Conservation (phyloP, 1,140 invertebrate species). For the Steinernema feltiae region DNA sequence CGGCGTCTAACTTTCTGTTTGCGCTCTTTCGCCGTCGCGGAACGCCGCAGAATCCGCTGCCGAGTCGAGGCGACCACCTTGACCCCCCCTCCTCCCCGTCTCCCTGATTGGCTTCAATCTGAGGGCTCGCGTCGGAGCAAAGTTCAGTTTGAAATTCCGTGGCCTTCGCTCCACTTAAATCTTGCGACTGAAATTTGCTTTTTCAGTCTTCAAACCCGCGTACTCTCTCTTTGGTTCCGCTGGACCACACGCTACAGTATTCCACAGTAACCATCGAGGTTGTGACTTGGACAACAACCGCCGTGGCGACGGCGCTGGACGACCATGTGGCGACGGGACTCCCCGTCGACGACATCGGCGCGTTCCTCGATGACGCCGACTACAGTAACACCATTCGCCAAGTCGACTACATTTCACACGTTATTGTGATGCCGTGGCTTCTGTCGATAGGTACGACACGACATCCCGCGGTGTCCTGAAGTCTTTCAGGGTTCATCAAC, state of each 20-base stretch:
- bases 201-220: neutral
- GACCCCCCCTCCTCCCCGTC: too few relatives aligned
- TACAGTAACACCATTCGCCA: conserved; percentile 16
- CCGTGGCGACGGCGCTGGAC: neutral
- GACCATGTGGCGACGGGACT: conserved; percentile 2
- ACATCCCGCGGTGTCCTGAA: conserved; percentile 14
- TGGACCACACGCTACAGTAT: neutral
- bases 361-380: conserved; percentile 4
- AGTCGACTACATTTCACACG: conserved; percentile 48
- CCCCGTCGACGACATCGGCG: neutral
- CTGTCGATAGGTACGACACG: conserved; percentile 37
- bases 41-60: neutral
- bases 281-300: neutral
- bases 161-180: too few relatives aligned
- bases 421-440: conserved; percentile 48
- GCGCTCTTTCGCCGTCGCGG: neutral
- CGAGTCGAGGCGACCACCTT: neutral
- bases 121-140: neutral
- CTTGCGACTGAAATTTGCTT: neutral
- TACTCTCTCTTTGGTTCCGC: neutral
- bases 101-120: neutral
- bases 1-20: neutral
- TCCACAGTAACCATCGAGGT: conserved; percentile 8
- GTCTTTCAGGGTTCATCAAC: conserved; percentile 46
- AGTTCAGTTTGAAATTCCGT: too few relatives aligned